phyloP scores from a whole-genome alignment of 2,797 vertebrate species.

The Rhinophrynus dorsalis region DNA sequence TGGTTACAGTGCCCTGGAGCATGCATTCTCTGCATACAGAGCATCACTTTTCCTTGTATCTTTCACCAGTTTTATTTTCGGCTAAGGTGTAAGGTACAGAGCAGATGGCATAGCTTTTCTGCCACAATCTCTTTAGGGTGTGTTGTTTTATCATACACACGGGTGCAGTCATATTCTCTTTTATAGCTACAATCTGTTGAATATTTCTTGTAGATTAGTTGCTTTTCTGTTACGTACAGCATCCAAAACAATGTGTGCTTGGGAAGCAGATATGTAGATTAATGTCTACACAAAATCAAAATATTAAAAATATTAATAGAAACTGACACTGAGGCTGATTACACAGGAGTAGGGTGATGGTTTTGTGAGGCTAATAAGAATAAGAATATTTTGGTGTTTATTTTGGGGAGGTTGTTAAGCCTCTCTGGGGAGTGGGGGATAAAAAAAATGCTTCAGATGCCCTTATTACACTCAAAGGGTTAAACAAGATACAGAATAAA shows the following conservation, averaged over 20 bases:
- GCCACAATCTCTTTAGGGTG: conserved; percentile 35
- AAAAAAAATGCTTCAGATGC: too few species aligned
- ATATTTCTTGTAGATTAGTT: conserved; percentile 21
- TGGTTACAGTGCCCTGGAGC: conserved; percentile 38
- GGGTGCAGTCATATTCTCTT: conserved; percentile 20
- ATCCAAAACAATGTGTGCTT: background rate
- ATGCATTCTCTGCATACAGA: conserved; percentile 15
- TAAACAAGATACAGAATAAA: too few species aligned
- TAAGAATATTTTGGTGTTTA: too few species aligned
- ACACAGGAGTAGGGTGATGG: too few species aligned
- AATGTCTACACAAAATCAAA: too few species aligned
- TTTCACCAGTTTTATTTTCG: conserved; percentile 38
- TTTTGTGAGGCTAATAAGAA: too few species aligned
- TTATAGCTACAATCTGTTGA: conserved; percentile 42
- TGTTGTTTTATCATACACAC: conserved; percentile 44
- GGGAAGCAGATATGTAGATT: too few species aligned
- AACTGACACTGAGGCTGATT: too few species aligned
- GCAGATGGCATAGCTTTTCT: conserved; percentile 37
- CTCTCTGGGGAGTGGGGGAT: too few species aligned
- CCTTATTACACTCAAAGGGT: too few species aligned
- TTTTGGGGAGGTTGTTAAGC: too few species aligned
- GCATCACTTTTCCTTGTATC: conserved; percentile 22
- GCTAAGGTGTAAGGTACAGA: conserved; percentile 34
- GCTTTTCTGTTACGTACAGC: background rate
- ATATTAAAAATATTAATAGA: too few species aligned